phyloP scores from a whole-genome alignment of 2,797 vertebrate genomes.

The Cyprinodon diabolis region DNA sequence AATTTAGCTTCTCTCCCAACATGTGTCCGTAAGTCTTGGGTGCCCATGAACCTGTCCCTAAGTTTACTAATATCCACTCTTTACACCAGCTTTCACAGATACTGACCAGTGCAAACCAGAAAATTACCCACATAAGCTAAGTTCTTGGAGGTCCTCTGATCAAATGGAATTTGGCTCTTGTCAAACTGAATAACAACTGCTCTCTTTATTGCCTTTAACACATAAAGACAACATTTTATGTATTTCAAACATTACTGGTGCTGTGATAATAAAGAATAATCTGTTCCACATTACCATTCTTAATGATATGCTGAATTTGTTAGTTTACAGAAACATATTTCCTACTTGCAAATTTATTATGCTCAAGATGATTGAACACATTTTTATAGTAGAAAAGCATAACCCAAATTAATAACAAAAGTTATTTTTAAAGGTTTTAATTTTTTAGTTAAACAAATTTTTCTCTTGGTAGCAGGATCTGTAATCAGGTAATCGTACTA shows the following conservation, averaged over 20 bases:
- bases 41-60: not conserved
- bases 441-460: too few relatives aligned
- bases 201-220: not conserved
- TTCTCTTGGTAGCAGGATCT: too few relatives aligned
- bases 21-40: not conserved
- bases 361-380: not conserved
- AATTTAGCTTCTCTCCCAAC: too few relatives aligned
- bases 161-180: too few relatives aligned
- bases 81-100: not conserved
- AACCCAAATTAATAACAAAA: not conserved
- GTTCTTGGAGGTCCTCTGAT: too few relatives aligned
- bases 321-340: not conserved
- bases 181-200: too few relatives aligned
- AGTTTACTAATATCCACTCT: not conserved
- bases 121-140: too few relatives aligned
- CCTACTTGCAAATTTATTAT: not conserved
- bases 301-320: not conserved
- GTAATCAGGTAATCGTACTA: too few relatives aligned
- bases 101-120: too few relatives aligned
- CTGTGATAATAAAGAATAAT: not conserved
- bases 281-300: not conserved
- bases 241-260: not conserved
- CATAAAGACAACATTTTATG: not conserved
- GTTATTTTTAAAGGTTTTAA: not conserved
- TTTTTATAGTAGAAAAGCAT: not conserved